Percentiles rank a stretch among this genome's conserved stretches.
phyloP scores from a whole-genome alignment of 2,113 vertebrate species.

The Phrynocephalus versicolor region DNA sequence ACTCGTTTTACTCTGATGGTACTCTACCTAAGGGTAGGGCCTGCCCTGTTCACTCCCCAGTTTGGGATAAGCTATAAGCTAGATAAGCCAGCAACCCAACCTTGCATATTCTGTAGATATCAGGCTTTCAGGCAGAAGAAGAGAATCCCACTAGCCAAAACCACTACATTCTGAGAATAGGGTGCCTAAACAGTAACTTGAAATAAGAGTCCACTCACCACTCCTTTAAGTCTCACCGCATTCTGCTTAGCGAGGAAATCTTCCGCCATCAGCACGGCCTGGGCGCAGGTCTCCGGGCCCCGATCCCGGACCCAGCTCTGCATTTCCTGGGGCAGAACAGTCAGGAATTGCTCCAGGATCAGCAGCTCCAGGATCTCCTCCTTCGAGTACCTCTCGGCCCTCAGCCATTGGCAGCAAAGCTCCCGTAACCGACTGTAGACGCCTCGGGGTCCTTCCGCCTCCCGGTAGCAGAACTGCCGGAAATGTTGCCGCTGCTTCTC shows the following conservation, averaged over 20 bases:
- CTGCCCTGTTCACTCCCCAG: too few relatives aligned
- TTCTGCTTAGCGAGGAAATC: not conserved
- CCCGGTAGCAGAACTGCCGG: conserved; percentile 5
- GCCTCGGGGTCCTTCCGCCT: not conserved
- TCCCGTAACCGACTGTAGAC: not conserved
- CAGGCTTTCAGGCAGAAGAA: too few relatives aligned
- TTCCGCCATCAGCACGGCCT: not conserved
- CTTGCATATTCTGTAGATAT: too few relatives aligned
- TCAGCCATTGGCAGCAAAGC: conserved; percentile 6
- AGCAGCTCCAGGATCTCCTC: conserved; percentile 13
- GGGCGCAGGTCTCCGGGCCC: not conserved
- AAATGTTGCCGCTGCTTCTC: conserved; percentile 5
- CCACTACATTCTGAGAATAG: too few relatives aligned
- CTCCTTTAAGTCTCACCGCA: not conserved
- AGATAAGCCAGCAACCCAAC: too few relatives aligned
- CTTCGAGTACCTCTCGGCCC: not conserved
- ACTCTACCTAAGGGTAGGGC: too few relatives aligned
- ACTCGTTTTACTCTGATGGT: too few relatives aligned
- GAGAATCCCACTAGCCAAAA: too few relatives aligned
- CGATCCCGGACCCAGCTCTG: not conserved
- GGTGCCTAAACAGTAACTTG: too few relatives aligned
- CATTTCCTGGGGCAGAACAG: not conserved
- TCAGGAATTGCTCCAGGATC: conserved; percentile 11
- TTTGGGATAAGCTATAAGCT: too few relatives aligned
- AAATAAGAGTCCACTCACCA: not conserved